phyloP scores from a whole-genome alignment of 2,113 vertebrate species.

The Solea solea region DNA sequence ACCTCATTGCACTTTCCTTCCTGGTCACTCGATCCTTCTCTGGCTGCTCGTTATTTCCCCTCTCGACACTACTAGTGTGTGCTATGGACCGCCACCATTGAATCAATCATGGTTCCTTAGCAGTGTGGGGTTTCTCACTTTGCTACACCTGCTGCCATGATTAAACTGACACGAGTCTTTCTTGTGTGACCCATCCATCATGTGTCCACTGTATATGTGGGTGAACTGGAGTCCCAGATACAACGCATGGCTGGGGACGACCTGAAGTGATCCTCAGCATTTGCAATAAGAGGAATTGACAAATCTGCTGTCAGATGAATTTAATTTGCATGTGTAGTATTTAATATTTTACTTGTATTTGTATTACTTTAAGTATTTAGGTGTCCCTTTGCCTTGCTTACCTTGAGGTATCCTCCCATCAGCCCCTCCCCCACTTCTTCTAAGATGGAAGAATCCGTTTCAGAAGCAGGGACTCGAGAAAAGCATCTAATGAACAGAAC shows the following conservation, averaged over 20 bases:
- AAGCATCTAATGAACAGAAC: constrained; percentile 54
- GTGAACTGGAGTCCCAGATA: not conserved
- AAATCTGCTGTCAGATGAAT: no score
- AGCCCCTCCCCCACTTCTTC: constrained; percentile 27
- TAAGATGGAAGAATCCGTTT: constrained; percentile 61
- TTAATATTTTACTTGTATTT: no score
- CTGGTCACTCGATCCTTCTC: not conserved
- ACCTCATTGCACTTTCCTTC: not conserved
- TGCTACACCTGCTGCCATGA: constrained; percentile 48
- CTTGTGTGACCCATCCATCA: constrained; percentile 42
- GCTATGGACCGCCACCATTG: constrained; percentile 10
- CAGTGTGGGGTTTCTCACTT: constrained; percentile 37
- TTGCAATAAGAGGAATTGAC: no score
- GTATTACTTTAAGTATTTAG: no score
- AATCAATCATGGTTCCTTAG: constrained; percentile 44
- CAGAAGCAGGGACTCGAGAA: constrained; percentile 50
- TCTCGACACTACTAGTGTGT: constrained; percentile 1
- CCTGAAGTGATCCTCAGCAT: not conserved
- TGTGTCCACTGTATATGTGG: not conserved
- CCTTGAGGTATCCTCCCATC: constrained; percentile 48
- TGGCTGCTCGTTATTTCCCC: not conserved
- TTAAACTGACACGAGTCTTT: constrained; percentile 40
- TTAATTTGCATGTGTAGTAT: no score
- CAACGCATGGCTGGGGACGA: not conserved
- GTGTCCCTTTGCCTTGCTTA: constrained; percentile 37